Evolutionary conservation across 2,888 invertebrate species (phyloP).

Genomic region (Desoria tigrina): DNA sequence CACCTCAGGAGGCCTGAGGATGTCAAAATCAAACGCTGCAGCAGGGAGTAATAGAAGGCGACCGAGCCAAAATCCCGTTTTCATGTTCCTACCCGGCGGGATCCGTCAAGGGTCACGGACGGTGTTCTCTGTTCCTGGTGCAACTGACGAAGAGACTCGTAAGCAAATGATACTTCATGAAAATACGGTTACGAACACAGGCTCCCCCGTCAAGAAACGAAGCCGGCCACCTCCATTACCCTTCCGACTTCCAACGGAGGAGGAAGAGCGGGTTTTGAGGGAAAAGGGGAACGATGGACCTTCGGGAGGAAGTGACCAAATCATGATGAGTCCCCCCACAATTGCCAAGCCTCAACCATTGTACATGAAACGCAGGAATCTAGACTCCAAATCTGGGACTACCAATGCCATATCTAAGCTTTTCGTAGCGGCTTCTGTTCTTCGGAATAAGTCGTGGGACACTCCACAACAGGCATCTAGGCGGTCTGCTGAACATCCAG

Average conservation of each 20-base stretch:
- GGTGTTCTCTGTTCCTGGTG: slow-evolving; percentile 21
- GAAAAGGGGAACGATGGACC: slow-evolving; percentile 20
- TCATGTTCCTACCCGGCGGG: slow-evolving; percentile 25
- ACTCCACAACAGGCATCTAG: slow-evolving; percentile 13
- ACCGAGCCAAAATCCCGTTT: slow-evolving; percentile 1
- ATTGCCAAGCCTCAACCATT: slow-evolving; percentile 20
- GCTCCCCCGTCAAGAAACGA: slow-evolving; percentile 28
- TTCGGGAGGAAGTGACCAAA: slow-evolving; percentile 1
- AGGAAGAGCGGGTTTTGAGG: slow-evolving; percentile 19
- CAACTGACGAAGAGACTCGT: slow-evolving; percentile 4
- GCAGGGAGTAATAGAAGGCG: too few relatives aligned
- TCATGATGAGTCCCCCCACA: not conserved
- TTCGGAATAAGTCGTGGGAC: slow-evolving; percentile 3
- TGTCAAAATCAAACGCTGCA: too few relatives aligned
- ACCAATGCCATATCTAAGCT: slow-evolving; percentile 13
- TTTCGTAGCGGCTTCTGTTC: slow-evolving; percentile 15
- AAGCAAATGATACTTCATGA: not conserved
- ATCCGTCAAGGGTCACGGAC: slow-evolving; percentile 18
- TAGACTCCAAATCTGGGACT: slow-evolving; percentile 23
- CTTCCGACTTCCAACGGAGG: slow-evolving; percentile 29
- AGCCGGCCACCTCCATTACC: slow-evolving; percentile 26
- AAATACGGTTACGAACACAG: not conserved
- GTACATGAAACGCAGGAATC: slow-evolving; percentile 24
- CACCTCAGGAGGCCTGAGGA: too few relatives aligned
- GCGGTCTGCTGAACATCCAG: too few relatives aligned